These are phyloP conservation scores for Malurus leucopterus DNA, from an alignment of 2,797 vertebrate genomes.

Conservation along the genomic window DNA sequence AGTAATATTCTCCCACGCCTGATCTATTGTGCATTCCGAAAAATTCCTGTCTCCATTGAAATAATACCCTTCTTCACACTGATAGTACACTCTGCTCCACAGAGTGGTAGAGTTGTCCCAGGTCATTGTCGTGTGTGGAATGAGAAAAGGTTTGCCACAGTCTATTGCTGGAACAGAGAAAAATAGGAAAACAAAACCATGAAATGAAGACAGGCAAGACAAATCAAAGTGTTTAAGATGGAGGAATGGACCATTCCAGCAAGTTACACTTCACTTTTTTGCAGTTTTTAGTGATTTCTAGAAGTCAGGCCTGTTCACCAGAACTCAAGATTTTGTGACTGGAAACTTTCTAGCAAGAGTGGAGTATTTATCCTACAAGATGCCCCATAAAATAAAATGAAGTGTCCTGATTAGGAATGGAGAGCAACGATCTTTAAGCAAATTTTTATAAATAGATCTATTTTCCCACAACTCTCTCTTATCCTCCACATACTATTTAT, in stretches of 20 bases:
- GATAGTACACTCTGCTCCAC: slow-evolving; percentile 72
- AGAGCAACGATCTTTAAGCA: not conserved
- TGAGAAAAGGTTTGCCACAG: slow-evolving; percentile 75
- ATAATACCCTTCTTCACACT: slow-evolving; percentile 77
- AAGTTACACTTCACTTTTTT: not conserved
- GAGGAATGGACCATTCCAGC: not conserved
- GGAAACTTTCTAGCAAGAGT: not conserved
- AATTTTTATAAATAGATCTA: not conserved
- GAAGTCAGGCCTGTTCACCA: not conserved
- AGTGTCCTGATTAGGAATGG: not conserved
- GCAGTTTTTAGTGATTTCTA: not conserved
- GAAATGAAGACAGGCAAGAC: not conserved
- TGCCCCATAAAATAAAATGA: not conserved
- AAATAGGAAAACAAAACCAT: not conserved
- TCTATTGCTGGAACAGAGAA: slow-evolving; percentile 74
- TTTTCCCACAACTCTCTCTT: not conserved
- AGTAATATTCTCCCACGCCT: slow-evolving; percentile 75
- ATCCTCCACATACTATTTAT: not conserved
- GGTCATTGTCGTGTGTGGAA: slow-evolving; percentile 69
- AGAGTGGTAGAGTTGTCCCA: slow-evolving; percentile 71
- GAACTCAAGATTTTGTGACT: not conserved
- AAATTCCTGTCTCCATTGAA: slow-evolving; percentile 64
- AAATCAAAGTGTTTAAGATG: not conserved
- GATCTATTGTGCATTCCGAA: slow-evolving; percentile 74
- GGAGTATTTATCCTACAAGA: not conserved